A percentile compares a stretch with the other conserved stretches of the same genome.
These are phyloP conservation scores for Drosophila subsilvestris DNA, from an alignment of 2,888 invertebrate species.

Conservation along the genomic window DNA sequence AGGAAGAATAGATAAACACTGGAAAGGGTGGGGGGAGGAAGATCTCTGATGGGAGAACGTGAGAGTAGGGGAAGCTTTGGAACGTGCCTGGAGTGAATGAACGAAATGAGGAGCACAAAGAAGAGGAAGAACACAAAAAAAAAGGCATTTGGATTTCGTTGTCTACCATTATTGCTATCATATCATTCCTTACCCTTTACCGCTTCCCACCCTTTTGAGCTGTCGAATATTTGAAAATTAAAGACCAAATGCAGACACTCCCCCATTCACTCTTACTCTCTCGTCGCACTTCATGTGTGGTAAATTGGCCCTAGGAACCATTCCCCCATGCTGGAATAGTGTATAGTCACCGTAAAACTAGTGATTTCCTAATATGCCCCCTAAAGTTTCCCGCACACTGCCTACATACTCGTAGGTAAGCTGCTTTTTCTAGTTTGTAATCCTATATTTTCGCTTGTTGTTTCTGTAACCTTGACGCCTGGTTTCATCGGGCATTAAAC, in stretches of 20 bases:
- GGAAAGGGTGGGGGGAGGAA: neutral
- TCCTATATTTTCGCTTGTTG: slow-evolving; percentile 22
- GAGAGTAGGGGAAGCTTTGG: slow-evolving; percentile 40
- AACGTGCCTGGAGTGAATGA: slow-evolving; percentile 37
- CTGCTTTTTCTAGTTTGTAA: slow-evolving; percentile 17
- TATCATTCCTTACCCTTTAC: neutral
- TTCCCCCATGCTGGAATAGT: no score
- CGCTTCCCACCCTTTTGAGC: slow-evolving; percentile 2
- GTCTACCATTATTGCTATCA: slow-evolving; percentile 6
- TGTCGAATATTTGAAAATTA: slow-evolving; percentile 4
- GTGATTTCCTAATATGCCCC: neutral
- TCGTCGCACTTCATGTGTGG: neutral
- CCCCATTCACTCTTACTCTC: neutral
- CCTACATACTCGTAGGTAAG: slow-evolving; percentile 10
- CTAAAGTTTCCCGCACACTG: slow-evolving; percentile 6
- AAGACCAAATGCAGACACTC: slow-evolving; percentile 66
- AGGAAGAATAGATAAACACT: slow-evolving; percentile 43
- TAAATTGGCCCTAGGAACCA: no score
- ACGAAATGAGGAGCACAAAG: slow-evolving; percentile 13
- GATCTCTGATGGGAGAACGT: neutral
- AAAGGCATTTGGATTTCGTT: slow-evolving; percentile 25
- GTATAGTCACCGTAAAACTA: no score
- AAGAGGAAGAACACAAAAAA: slow-evolving; percentile 28
- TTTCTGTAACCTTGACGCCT: slow-evolving; percentile 70
- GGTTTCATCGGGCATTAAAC: slow-evolving; percentile 77